Conservation (phyloP, 2,888 invertebrate species). For the Pyrgus malvae region DNA sequence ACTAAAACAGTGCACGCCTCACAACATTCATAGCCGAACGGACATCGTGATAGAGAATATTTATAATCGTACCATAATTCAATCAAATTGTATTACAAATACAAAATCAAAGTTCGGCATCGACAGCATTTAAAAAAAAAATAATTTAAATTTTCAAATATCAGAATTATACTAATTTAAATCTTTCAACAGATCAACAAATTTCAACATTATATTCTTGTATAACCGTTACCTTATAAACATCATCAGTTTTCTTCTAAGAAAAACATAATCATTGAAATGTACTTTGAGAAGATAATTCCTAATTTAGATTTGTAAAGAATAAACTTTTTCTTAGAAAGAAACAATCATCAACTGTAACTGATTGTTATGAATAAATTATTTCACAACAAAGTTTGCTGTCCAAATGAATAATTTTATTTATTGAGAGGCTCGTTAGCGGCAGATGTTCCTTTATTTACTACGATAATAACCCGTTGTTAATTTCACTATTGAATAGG, state of each 20-base stretch:
- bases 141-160: too few relatives aligned
- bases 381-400: constrained; percentile 27
- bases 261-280: neutral
- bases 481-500: constrained; percentile 15
- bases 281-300: neutral
- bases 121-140: too few relatives aligned
- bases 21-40: too few relatives aligned
- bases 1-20: too few relatives aligned
- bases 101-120: too few relatives aligned
- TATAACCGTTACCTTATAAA: too few relatives aligned
- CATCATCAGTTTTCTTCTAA: neutral
- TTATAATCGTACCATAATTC: too few relatives aligned
- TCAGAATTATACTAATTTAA: too few relatives aligned
- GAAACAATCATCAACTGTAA: constrained; percentile 12
- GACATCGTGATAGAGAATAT: too few relatives aligned
- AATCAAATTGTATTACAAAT: too few relatives aligned
- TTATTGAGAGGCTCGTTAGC: constrained; percentile 29
- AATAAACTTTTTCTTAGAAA: constrained; percentile 13
- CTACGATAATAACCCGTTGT: constrained; percentile 21
- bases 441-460: constrained; percentile 25
- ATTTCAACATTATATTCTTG: too few relatives aligned
- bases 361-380: constrained; percentile 24
- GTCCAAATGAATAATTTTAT: constrained; percentile 28
- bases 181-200: too few relatives aligned
- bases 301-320: neutral